Evolutionary conservation across 2,888 invertebrate genomes (phyloP), one percentile per base, ranked within the genome.

Genomic region (Druceiella hillmani): DNA sequence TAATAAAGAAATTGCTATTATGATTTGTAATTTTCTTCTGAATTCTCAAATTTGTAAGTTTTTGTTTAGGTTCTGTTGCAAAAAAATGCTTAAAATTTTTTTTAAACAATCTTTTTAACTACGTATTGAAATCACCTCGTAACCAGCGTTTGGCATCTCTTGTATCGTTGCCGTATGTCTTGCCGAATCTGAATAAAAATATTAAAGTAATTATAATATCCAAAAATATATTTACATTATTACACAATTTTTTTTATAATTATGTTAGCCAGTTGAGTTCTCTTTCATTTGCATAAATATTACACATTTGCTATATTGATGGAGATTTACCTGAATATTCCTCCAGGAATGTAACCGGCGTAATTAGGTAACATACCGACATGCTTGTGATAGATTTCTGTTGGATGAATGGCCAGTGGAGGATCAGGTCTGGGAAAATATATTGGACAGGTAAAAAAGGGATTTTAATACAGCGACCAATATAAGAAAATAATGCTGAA

Each of bases 301-400:
- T 4, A 14, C 4, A 28, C 3, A 35, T 28, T 9, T 27, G 7
- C 11, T 14, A 6, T 17, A 4, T 5, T 5, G 13, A 4, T 16
- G 22, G 9, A n/a, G n/a, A 27, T 33, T 56, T 56, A 81, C 81
- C 83, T 79, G 62, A 82, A 86, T 50, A 73, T 65, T 39, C 71
- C 74, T 11, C 87, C 87, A 0, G 87, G 87, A 35, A 87, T 81
- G 53, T 87, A 87, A 0, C 87, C 87, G 2, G 78, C 75, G 59
- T 87, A 88, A 59, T 79, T 83, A 2, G 87, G 87, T 48, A 85
- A 57, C 68, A 87, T 76, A 3, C 87, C 85, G 22, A 81, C 74
- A 49, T 83, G 79, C 43, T 78, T 78, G 55, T 81, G 83, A 55
- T 87, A 87, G 44, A 87, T 77, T 55, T 81, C 76, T 7, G 79